Percentiles rank a stretch among this genome's conserved stretches.
These are phyloP conservation scores for Drosophila rubida DNA, from an alignment of 2,888 invertebrate genomes.

Conservation along the genomic window DNA sequence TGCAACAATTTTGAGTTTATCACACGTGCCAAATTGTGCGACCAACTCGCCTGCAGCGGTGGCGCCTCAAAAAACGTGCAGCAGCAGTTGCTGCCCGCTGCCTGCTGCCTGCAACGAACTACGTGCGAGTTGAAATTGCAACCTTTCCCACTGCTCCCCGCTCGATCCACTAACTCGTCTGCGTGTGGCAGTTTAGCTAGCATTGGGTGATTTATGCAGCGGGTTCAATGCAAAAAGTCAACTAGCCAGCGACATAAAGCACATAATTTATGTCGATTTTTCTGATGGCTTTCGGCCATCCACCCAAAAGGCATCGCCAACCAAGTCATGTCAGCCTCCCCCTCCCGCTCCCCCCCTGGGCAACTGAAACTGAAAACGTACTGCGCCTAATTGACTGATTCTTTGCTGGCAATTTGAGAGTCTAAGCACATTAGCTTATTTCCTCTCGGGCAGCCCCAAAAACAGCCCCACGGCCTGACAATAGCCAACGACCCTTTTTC, in stretches of 20 bases:
- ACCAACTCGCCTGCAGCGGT: conserved; percentile 60
- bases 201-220: conserved; percentile 72
- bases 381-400: conserved; percentile 65
- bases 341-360: not conserved
- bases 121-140: conserved; percentile 64
- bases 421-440: conserved; percentile 62
- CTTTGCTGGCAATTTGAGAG: conserved; percentile 45
- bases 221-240: conserved; percentile 79
- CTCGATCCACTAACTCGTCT: conserved; percentile 2
- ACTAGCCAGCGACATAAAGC: conserved; percentile 59
- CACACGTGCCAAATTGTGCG: conserved; percentile 79
- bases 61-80: conserved; percentile 48
- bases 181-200: conserved; percentile 28
- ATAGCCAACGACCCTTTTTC: conserved; percentile 32
- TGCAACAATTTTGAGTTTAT: conserved; percentile 77
- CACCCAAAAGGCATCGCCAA: conserved; percentile 8
- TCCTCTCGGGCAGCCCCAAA: conserved; percentile 5
- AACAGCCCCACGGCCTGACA: conserved; percentile 10
- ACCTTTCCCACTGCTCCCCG: not conserved
- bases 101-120: conserved; percentile 36
- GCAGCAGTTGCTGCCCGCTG: conserved; percentile 20
- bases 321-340: too few species aligned
- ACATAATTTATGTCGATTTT: conserved; percentile 72
- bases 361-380: conserved; percentile 5
- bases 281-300: conserved; percentile 32